Evolutionary conservation across 2,888 invertebrate genomes (phyloP).

Genomic region (Marasmarcha lunaedactyla): DNA sequence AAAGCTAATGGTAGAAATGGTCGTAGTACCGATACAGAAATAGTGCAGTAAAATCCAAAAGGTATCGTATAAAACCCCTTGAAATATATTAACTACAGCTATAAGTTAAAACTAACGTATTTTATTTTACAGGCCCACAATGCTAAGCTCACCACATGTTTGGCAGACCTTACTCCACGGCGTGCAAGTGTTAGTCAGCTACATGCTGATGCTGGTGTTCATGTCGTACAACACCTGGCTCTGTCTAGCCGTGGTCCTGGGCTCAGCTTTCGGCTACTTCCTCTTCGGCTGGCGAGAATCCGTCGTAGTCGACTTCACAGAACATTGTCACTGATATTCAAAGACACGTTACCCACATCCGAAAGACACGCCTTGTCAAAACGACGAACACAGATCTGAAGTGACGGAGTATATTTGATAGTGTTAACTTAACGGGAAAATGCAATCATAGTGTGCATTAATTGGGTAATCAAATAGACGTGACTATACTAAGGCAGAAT

Average conservation of each 20-base stretch:
- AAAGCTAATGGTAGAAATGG: no score
- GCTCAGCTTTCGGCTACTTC: constrained; percentile 93
- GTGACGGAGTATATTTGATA: not conserved
- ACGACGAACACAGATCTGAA: not conserved
- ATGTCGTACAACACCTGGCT: constrained; percentile 98
- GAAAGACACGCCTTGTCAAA: not conserved
- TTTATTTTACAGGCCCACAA: constrained; percentile 76
- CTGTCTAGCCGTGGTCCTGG: constrained; percentile 88
- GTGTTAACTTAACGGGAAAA: not conserved
- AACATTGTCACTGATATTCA: constrained; percentile 89
- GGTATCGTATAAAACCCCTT: no score
- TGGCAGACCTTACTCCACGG: constrained; percentile 91
- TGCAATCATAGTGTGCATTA: not conserved
- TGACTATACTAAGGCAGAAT: no score
- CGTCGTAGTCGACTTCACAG: constrained; percentile 92
- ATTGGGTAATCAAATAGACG: no score
- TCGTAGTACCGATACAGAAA: no score
- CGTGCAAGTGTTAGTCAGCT: constrained; percentile 89
- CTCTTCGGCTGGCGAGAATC: constrained; percentile 96
- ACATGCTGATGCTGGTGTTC: constrained; percentile 95
- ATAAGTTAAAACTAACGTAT: no score
- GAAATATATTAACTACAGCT: no score
- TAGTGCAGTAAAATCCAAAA: no score
- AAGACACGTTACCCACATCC: no score
- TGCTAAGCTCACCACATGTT: constrained; percentile 85